These are phyloP conservation scores for Melanotaenia maccullochi DNA, from an alignment of 2,797 vertebrate species.

Conservation along the genomic window DNA sequence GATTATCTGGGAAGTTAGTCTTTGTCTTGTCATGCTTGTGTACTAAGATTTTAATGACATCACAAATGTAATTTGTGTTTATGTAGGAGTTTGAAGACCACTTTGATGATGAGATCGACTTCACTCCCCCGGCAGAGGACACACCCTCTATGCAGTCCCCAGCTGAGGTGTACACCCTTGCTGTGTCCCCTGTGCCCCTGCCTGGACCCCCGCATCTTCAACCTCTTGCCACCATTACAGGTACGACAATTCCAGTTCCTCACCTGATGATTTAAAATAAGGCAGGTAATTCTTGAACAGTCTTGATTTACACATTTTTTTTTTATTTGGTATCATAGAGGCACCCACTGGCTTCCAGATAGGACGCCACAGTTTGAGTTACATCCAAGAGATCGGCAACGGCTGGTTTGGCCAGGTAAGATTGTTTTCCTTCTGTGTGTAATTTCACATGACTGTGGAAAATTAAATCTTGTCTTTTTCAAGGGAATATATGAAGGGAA, in stretches of 20 bases:
- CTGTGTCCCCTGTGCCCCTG: conserved; percentile 89
- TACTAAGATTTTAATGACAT: background rate
- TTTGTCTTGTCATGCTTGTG: background rate
- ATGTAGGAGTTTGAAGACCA: conserved; percentile 97
- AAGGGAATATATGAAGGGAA: too few relatives aligned
- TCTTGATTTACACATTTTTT: conserved; percentile 6
- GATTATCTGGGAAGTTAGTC: background rate
- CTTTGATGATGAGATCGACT: conserved; percentile 97
- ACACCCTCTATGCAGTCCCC: conserved; percentile 95
- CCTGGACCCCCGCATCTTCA: conserved; percentile 92
- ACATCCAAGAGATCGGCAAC: conserved; percentile 96
- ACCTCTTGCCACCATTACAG: conserved; percentile 79
- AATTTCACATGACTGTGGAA: too few relatives aligned
- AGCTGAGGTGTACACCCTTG: conserved; percentile 96
- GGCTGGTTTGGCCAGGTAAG: conserved; percentile 98
- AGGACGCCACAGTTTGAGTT: conserved; percentile 93
- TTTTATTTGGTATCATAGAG: conserved; percentile 78
- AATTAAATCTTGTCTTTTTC: too few relatives aligned
- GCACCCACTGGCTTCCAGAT: conserved; percentile 87
- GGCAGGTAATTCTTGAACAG: background rate
- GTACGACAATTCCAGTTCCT: conserved; percentile 45
- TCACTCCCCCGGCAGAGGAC: conserved; percentile 97
- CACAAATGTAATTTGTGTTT: background rate
- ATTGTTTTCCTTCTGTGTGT: background rate
- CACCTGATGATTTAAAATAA: background rate